Conservation (phyloP, 2,113 vertebrate species). For the Pollachius pollachius region DNA sequence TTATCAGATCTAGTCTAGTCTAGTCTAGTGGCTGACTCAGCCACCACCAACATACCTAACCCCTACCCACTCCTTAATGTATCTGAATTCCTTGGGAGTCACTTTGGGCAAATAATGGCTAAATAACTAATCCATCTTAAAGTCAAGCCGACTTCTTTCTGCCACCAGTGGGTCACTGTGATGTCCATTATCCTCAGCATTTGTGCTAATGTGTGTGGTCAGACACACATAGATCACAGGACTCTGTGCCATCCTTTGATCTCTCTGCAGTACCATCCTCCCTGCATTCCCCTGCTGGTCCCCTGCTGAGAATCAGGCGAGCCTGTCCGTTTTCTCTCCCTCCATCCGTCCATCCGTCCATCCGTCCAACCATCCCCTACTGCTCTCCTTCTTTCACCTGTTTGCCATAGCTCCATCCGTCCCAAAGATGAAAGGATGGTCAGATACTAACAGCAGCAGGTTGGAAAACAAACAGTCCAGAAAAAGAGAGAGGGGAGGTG, state of each 20-base stretch:
- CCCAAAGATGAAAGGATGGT: constrained; percentile 61
- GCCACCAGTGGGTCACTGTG: neutral
- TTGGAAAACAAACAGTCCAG: constrained; percentile 67
- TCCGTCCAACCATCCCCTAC: constrained; percentile 14
- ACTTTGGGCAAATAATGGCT: too few species aligned
- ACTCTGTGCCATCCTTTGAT: constrained; percentile 38
- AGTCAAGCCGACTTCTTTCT: neutral
- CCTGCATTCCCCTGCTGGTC: constrained; percentile 25
- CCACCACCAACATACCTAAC: too few species aligned
- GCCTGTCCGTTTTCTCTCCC: constrained; percentile 15
- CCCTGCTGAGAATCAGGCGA: constrained; percentile 28
- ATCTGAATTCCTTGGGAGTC: too few species aligned
- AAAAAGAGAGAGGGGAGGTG: constrained; percentile 48
- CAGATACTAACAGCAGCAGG: constrained; percentile 59
- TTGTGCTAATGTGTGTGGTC: constrained; percentile 2
- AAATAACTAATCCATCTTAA: too few species aligned
- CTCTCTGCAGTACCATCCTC: constrained; percentile 23
- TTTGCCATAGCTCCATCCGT: constrained; percentile 34
- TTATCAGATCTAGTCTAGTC: too few species aligned
- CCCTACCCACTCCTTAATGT: too few species aligned
- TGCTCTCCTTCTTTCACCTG: constrained; percentile 53
- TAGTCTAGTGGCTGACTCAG: too few species aligned
- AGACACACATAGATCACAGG: constrained; percentile 4
- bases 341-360: constrained; percentile 10
- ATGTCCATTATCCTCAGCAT: neutral